Evolutionary conservation across 2,888 invertebrate genomes (phyloP).

Genomic region (Scaptomyza flava): DNA sequence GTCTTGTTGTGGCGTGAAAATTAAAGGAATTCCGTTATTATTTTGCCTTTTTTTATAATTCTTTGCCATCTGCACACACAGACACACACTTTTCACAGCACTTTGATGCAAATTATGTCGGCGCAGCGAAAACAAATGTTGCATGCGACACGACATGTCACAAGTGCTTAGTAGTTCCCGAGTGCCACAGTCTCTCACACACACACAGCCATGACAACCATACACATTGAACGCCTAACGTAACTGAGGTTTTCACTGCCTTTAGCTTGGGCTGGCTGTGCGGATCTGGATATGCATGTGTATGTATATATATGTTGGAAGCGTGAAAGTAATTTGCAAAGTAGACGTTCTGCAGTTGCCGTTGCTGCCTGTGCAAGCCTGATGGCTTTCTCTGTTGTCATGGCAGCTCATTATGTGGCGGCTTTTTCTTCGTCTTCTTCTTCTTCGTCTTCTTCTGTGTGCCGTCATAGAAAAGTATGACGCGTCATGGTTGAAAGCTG

Average conservation of each 20-base stretch:
- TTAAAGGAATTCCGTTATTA: slow-evolving; percentile 79
- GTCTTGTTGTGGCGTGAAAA: slow-evolving; percentile 66
- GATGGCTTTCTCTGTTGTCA: slow-evolving; percentile 57
- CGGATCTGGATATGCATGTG: slow-evolving; percentile 1
- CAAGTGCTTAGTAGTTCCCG: slow-evolving; percentile 74
- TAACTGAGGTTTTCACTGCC: slow-evolving; percentile 32
- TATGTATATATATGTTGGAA: slow-evolving; percentile 25
- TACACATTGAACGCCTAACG: slow-evolving; percentile 47
- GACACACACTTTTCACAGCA: slow-evolving; percentile 43
- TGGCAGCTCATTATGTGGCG: slow-evolving; percentile 71
- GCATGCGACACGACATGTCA: slow-evolving; percentile 72
- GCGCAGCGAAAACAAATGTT: slow-evolving; percentile 76
- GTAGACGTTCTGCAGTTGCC: slow-evolving; percentile 57
- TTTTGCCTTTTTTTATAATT: slow-evolving; percentile 65
- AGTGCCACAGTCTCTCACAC: slow-evolving; percentile 56
- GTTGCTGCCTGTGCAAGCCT: slow-evolving; percentile 30
- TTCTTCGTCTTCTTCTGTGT: background rate
- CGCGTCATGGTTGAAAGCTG: slow-evolving; percentile 12
- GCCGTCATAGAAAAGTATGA: slow-evolving; percentile 29
- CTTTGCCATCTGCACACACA: slow-evolving; percentile 17
- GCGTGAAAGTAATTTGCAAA: slow-evolving; percentile 76
- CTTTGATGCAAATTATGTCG: slow-evolving; percentile 77
- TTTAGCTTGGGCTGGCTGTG: background rate
- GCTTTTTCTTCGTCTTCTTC: slow-evolving; percentile 17
- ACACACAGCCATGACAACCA: background rate